Evolutionary conservation across 2,797 vertebrate species (phyloP).

Genomic region (Mormyrus hasselquistii): DNA sequence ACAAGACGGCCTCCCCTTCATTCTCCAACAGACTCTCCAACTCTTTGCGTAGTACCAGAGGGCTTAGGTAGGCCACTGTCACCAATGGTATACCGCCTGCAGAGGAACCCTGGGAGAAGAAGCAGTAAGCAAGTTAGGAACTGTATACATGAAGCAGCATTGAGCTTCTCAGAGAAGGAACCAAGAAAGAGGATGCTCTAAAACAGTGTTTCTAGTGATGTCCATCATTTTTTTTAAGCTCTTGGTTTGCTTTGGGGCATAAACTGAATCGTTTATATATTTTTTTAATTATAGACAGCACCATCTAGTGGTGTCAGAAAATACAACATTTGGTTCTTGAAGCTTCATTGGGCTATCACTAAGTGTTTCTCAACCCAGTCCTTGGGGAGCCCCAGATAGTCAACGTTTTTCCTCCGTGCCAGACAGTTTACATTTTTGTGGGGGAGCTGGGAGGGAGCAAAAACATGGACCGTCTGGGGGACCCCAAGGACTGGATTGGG

Average conservation of each 20-base stretch:
- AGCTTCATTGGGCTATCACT: background rate
- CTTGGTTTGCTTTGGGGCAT: background rate
- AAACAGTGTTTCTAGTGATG: background rate
- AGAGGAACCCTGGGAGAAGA: constrained; percentile 37
- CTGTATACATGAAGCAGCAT: background rate
- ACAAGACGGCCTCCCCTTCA: constrained; percentile 80
- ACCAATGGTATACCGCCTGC: constrained; percentile 54
- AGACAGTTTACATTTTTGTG: background rate
- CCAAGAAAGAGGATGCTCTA: background rate
- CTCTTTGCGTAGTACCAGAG: constrained; percentile 85
- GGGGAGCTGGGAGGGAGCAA: background rate
- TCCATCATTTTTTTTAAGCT: background rate
- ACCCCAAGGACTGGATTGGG: too few species aligned
- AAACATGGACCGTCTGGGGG: background rate
- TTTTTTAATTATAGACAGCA: background rate
- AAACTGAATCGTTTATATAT: background rate
- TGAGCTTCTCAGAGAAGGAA: background rate
- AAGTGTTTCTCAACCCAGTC: background rate
- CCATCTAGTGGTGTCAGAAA: background rate
- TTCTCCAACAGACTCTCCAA: constrained; percentile 88
- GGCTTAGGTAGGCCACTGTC: constrained; percentile 82
- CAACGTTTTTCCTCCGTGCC: background rate
- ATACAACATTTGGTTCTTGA: background rate
- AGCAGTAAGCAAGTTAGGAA: background rate
- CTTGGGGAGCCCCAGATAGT: background rate